A percentile compares a stretch with the other conserved stretches of the same genome.
Conservation (phyloP, 2,797 vertebrate genomes). For the Tenualosa thibaudeaui region DNA sequence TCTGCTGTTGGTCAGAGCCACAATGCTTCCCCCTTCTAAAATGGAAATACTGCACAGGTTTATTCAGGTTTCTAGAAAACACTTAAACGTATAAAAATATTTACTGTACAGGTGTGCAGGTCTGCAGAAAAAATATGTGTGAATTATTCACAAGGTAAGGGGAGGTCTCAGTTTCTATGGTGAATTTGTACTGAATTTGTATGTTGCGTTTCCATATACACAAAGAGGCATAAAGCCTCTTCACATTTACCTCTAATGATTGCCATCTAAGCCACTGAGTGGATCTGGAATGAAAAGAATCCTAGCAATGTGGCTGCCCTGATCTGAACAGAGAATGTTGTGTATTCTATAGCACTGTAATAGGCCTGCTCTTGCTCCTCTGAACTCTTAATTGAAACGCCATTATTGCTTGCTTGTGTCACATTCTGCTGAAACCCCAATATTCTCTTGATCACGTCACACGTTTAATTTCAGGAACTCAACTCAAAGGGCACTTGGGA, state of each 20-base stretch:
- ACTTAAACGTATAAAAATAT: slow-evolving; percentile 13
- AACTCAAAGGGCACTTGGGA: background rate
- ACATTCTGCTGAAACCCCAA: background rate
- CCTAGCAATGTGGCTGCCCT: too few species aligned
- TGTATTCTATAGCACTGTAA: too few species aligned
- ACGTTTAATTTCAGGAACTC: background rate
- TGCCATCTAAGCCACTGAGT: background rate
- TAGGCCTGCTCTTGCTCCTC: too few species aligned
- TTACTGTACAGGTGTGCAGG: slow-evolving; percentile 12
- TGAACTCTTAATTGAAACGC: background rate
- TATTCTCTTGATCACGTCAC: background rate
- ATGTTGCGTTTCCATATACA: background rate
- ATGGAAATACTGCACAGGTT: background rate
- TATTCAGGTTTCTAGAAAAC: slow-evolving; percentile 12
- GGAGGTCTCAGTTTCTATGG: background rate
- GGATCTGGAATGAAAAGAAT: too few species aligned
- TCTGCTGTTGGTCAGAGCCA: background rate
- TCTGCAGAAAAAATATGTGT: background rate
- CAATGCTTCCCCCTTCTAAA: background rate
- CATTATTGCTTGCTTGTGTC: background rate
- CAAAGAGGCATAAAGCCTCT: too few species aligned
- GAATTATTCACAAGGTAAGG: background rate
- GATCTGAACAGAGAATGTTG: too few species aligned
- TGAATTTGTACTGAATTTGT: background rate
- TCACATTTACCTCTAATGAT: background rate